Base-by-base conservation (phyloP, 2,888 invertebrate genomes). In the Tenthredo livida region DNA sequence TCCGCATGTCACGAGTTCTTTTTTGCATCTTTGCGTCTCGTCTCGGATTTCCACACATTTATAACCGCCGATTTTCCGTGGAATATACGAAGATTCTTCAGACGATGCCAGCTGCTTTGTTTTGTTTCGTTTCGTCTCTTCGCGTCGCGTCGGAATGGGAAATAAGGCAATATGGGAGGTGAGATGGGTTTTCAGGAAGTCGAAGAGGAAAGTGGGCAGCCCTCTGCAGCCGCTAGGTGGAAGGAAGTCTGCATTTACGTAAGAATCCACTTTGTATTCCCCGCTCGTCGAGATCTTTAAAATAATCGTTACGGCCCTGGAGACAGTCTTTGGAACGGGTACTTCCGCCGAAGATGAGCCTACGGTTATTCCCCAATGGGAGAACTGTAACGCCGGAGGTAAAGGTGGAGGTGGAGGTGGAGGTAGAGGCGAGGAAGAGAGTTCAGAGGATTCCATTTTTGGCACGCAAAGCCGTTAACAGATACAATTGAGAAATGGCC, bases 261-360 rank as follows among this genome's bases (percentile, higher is more conserved):
- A 92, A 92, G 90, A 91, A 89, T 88, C 90, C 88, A 92, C 91
- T 92, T 92, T 90, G 91, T 92, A 92, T 92, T 92, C 91, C 90
- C 87, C 86, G 87, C 87, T 87, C 85, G 89, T 86, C 87, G 87
- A 88, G 89, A 90, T 90, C 89, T 92, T 92, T 90, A 89, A 91
- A 91, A 91, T 92, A 92, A 92, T 92, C 91, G 90, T 91, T 92
- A 90, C 86, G 85, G 29, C 67, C 67, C 83, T 70, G 67, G 83
- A 67, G 83, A 82, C 82, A 82, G 82, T 82, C 43, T 65, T 67
- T 43, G 80, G 47, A 67, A 67, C 65, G 82, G 67, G 67, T 47
- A 70, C 67, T 83, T 83, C 54, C 70, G 67, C 33, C 67, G 47
- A 83, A 70, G 67, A 65, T 70, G 83, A 70, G 47, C 67, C 65